Evolutionary conservation across 2,113 vertebrate species (phyloP).

Genomic region (Gobio gobio): DNA sequence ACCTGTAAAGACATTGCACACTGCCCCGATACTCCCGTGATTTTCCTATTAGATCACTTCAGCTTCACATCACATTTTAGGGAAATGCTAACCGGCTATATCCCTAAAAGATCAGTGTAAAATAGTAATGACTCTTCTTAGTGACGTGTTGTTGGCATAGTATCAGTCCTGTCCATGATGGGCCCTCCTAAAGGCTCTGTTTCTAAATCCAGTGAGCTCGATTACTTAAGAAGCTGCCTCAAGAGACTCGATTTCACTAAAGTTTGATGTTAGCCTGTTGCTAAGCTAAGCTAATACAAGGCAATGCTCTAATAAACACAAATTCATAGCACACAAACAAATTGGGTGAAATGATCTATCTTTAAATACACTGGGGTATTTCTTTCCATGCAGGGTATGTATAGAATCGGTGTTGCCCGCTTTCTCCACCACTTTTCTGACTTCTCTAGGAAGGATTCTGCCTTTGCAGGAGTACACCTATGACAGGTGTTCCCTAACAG

Average conservation of each 20-base stretch:
- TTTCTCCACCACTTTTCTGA: background rate
- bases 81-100: background rate
- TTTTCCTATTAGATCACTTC: background rate
- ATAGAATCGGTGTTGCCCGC: background rate
- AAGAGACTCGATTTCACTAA: background rate
- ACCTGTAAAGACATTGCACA: constrained; percentile 29
- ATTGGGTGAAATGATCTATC: background rate
- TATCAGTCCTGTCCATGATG: background rate
- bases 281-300: background rate
- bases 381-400: background rate
- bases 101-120: background rate
- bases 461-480: background rate
- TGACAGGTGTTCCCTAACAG: background rate
- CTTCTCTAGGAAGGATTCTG: background rate
- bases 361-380: background rate
- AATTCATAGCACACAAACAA: background rate
- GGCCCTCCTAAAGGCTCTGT: background rate
- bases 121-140: background rate
- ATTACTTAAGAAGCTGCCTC: background rate
- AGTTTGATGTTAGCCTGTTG: background rate
- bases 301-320: background rate
- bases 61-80: background rate
- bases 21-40: background rate
- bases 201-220: background rate
- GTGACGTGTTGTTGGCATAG: background rate